Evolutionary conservation across 2,797 vertebrate species (phyloP), one percentile per base, ranked within the genome.

Genomic region (Todus mexicanus): DNA sequence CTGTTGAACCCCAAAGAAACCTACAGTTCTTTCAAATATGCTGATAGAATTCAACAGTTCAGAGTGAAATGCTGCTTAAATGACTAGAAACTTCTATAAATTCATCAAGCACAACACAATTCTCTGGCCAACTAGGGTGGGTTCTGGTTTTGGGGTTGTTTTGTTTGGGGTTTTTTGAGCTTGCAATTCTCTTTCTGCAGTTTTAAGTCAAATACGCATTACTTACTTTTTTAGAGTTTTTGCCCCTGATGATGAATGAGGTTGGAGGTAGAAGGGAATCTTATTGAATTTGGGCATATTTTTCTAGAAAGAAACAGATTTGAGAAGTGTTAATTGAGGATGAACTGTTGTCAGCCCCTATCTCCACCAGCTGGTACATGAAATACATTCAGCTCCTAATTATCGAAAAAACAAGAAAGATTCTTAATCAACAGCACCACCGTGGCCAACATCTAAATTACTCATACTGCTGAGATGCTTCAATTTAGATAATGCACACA

Each of bases 261-360:
- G 99, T 97, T 99, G 99, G 98, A 99, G 99, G 98, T 99, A 99
- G 98, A 99, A 99, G 13, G 99, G 99, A 97, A 99, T 99, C 98
- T 99, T 99, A 98, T 99, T 99, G 98, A 99, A 99, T 94, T 99
- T 99, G 96, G 99, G 99, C 99, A 99, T 99, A 95, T 99, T 99
- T 99, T 99, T 99, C 99, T 99, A 98, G 42, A 98, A 98, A 76
- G 75, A 92, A 77, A 81, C 38, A 83, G 65, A 81, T 66, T 68
- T 45, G 42, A 64, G 12, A 93, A 72, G n/a, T 18, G 57, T 94
- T 80, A 90, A 73, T 82, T 87, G 77, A 89, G 54, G 38, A 70
- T 27, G 27, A 93, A 65, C 43, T 23, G 21, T 72, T 75, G 83
- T 5, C 65, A 72, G 37, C 43, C 71, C 65, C 81, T 61, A 35